phyloP scores from a whole-genome alignment of 2,113 vertebrate species.

The Hemicordylus capensis region DNA sequence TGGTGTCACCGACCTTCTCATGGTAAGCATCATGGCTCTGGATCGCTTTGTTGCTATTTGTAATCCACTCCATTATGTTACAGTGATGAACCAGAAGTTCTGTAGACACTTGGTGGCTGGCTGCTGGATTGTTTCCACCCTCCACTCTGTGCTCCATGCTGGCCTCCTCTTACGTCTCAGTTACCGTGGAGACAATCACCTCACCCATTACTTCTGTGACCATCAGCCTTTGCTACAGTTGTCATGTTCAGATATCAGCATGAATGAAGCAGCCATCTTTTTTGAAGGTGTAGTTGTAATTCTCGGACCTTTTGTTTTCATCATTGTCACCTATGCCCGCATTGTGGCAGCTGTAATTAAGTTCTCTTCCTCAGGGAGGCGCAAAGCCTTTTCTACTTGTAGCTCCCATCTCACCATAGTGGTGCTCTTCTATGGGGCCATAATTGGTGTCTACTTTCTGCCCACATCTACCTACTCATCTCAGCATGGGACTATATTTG shows the following conservation, averaged over 20 bases:
- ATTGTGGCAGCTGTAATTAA: constrained; percentile 42
- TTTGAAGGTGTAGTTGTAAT: constrained; percentile 55
- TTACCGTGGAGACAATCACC: constrained; percentile 16
- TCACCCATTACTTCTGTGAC: constrained; percentile 60
- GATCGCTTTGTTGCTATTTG: constrained; percentile 57
- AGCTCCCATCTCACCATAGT: constrained; percentile 61
- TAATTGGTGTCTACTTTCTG: constrained; percentile 41
- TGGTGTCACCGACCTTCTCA: constrained; percentile 51
- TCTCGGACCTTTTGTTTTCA: constrained; percentile 41
- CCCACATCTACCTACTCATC: constrained; percentile 18
- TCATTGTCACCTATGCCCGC: constrained; percentile 44
- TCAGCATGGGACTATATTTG: constrained; percentile 31
- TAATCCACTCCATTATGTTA: constrained; percentile 48
- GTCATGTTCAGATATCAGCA: constrained; percentile 55
- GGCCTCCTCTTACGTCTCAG: constrained; percentile 47
- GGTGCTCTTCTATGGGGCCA: constrained; percentile 54
- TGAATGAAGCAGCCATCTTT: constrained; percentile 57
- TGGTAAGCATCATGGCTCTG: constrained; percentile 59
- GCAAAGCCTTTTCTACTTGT: constrained; percentile 48
- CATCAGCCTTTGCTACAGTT: constrained; percentile 48
- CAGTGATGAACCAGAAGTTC: constrained; percentile 48
- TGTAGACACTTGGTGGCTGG: constrained; percentile 38
- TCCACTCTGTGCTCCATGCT: constrained; percentile 50
- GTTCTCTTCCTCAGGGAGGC: constrained; percentile 43
- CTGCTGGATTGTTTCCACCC: constrained; percentile 29